Percentiles rank a stretch among this genome's conserved stretches.
Evolutionary conservation across 35 echinoderm and acorn worm species (phyloP).

Genomic region (Ptychodera flava): DNA sequence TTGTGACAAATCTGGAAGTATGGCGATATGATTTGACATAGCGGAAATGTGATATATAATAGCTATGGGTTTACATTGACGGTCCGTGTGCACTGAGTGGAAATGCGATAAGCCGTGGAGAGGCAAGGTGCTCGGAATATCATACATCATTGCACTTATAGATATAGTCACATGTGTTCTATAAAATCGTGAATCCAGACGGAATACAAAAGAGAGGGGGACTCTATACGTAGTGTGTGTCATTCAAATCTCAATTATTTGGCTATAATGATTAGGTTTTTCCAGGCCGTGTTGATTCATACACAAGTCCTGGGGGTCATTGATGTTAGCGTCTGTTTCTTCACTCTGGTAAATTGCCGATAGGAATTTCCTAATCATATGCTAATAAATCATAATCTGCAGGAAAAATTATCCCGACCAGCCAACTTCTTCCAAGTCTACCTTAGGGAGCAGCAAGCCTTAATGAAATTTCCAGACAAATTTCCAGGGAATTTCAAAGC

Average conservation of each 20-base stretch:
- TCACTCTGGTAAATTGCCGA: neutral
- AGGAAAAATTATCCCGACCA: neutral
- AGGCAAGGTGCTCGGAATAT: no score
- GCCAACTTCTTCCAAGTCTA: neutral
- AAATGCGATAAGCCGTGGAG: neutral
- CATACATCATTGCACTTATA: no score
- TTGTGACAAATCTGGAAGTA: neutral
- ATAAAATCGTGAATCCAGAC: no score
- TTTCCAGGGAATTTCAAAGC: neutral
- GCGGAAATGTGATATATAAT: neutral
- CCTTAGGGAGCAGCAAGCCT: neutral
- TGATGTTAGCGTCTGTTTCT: neutral
- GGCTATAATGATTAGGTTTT: no score
- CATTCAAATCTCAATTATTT: no score
- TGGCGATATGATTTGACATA: neutral
- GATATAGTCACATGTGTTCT: no score
- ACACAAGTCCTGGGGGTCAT: neutral
- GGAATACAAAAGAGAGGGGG: no score
- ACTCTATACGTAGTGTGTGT: no score
- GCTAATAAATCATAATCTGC: neutral
- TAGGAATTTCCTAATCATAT: neutral
- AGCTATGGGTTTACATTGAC: neutral
- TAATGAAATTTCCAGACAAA: neutral
- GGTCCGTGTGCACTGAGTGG: neutral
- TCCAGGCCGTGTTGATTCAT: no score